These are phyloP conservation scores for Perizoma affinitatum DNA, from an alignment of 2,888 invertebrate species.

Conservation along the genomic window DNA sequence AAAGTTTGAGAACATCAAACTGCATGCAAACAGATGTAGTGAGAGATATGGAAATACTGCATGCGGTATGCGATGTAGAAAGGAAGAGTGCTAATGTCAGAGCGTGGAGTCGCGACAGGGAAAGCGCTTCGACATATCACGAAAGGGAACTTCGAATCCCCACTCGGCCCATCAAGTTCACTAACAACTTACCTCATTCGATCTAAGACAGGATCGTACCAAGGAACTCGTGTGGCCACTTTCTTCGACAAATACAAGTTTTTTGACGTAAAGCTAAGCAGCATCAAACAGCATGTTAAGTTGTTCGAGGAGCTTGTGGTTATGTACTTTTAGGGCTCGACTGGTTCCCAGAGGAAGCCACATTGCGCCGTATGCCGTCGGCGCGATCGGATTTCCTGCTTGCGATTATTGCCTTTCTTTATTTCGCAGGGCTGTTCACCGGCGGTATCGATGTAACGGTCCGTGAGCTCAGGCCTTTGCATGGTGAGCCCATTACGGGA, in stretches of 20 bases:
- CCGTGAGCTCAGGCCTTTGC: constrained; percentile 71
- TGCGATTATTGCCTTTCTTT: constrained; percentile 77
- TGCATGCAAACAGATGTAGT: constrained; percentile 9
- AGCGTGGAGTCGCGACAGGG: constrained; percentile 73
- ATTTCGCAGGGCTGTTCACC: constrained; percentile 72
- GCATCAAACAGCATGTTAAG: constrained; percentile 46
- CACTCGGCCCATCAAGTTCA: constrained; percentile 59
- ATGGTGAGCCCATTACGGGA: constrained; percentile 74
- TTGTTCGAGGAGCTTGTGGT: constrained; percentile 46
- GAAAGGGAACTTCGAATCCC: constrained; percentile 78
- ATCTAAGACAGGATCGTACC: constrained; percentile 62
- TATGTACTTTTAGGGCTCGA: constrained; percentile 51
- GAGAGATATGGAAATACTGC: constrained; percentile 38
- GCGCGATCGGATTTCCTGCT: constrained; percentile 75
- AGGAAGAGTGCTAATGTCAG: constrained; percentile 81
- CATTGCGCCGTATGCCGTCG: constrained; percentile 49
- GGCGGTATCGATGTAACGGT: constrained; percentile 75
- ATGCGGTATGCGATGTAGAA: constrained; percentile 67
- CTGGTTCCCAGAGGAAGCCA: constrained; percentile 49
- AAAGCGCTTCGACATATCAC: constrained; percentile 75
- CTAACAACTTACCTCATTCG: constrained; percentile 63
- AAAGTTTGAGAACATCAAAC: background rate
- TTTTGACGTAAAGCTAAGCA: constrained; percentile 54
- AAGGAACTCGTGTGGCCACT: constrained; percentile 69
- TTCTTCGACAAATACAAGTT: constrained; percentile 67